Base-by-base conservation (phyloP, 2,888 invertebrate species). In the Tetragnatha montana region DNA sequence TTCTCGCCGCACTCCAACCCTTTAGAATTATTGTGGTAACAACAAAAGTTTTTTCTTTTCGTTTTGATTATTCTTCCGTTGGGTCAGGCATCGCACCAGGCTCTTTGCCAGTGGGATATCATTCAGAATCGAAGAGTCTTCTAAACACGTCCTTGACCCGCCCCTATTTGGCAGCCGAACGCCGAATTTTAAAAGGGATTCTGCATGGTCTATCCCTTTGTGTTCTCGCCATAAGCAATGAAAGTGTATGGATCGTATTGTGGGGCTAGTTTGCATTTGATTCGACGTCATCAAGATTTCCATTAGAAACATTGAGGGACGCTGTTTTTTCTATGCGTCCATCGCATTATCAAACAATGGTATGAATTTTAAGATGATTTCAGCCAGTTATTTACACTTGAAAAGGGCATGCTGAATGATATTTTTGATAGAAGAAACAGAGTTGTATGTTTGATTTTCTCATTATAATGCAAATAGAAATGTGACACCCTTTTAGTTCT, bases 21-120 rank as follows among this genome's bases (percentile, higher is more conserved):
- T 78, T 78, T 78, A 60, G 49, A 50, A 49, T 8, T 68, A 21
- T 51, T 21, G 60, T 78, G 78, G 78, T 51, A 78, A 78, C 60
- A 78, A 78, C 78, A 78, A 78, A 78, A 35, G 51, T 60, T 17
- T 60, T 78, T 51, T 8, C 8, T 51, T 19, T 51, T 51, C 21
- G 19, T 51, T 78, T 78, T 60, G 60, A 17, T 78, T 60, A 17
- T 10, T 35, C 35, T 35, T 60, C 21, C 8, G 17, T 21, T 19
- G 14, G 76, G 14, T 17, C 17, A 17, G 60, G 73, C 21, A 21
- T 21, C 73, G 71, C 22, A 51, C 49, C 81, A 81, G 81, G 81
- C 81, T 71, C 71, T 19, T 19, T 81, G 81, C 81, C 81, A 81
- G 73, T 51, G 17, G 51, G n/a, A 69, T 73, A 81, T 81, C 81